phyloP scores from a whole-genome alignment of 23 tunicate species.

The Trididemnum nubilum region DNA sequence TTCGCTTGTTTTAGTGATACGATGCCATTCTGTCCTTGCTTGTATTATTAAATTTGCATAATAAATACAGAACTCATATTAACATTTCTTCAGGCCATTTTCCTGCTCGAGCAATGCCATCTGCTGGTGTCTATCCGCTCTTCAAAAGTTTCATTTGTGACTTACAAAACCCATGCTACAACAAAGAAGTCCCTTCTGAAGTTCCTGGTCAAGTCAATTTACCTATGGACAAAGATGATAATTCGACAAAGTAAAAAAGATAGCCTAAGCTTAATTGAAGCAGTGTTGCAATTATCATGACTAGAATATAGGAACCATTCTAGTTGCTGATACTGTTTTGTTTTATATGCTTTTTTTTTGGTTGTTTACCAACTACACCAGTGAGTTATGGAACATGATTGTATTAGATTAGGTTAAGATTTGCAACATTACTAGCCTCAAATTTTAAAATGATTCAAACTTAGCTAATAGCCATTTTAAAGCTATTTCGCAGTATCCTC shows the following conservation, averaged over 20 bases:
- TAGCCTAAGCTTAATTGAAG: not conserved
- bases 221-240: conserved; percentile 32
- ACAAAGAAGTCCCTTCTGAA: conserved; percentile 65
- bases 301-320: no score
- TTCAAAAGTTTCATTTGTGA: conserved; percentile 85
- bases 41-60: no score
- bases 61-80: not conserved
- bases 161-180: conserved; percentile 78
- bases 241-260: conserved; percentile 5
- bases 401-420: no score
- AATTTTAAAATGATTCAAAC: no score
- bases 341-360: not conserved
- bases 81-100: conserved; percentile 75
- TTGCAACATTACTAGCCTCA: no score
- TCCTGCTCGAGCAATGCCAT: conserved; percentile 96
- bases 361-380: no score
- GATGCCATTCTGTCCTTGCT: no score
- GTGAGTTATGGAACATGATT: no score
- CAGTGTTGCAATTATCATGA: no score
- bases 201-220: conserved; percentile 85
- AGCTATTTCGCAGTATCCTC: no score
- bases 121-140: conserved; percentile 98
- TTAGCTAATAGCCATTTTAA: no score
- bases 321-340: not conserved
- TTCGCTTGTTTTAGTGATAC: no score